Percentiles rank a stretch among this genome's conserved stretches.
Evolutionary conservation across 2,113 vertebrate genomes (phyloP).

Genomic region (Menura novaehollandiae): DNA sequence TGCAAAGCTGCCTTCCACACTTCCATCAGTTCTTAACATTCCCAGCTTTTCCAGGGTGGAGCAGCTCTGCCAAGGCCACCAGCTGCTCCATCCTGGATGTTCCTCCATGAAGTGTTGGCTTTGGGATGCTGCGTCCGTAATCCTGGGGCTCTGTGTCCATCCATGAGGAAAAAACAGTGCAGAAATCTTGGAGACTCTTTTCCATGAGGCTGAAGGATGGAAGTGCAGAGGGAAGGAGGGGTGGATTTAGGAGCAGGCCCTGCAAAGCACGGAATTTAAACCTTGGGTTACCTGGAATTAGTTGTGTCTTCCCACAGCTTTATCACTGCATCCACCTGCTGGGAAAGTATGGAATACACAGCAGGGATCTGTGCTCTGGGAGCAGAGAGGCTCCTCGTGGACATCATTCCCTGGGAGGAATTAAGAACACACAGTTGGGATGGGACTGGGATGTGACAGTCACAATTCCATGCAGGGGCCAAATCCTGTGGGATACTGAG

Average conservation of each 20-base stretch:
- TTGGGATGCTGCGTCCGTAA: too few relatives aligned
- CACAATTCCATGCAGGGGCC: neutral
- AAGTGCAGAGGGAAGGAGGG: neutral
- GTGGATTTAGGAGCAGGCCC: neutral
- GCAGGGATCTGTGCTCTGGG: neutral
- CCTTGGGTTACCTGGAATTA: neutral
- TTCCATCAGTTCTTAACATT: neutral
- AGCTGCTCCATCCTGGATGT: too few relatives aligned
- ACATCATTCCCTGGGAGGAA: neutral
- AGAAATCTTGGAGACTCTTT: neutral
- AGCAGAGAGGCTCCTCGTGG: neutral
- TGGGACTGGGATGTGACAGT: neutral
- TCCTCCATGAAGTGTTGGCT: too few relatives aligned
- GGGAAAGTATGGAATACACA: neutral
- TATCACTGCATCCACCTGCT: neutral
- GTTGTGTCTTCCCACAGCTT: neutral
- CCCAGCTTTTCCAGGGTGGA: neutral
- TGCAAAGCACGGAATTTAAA: neutral
- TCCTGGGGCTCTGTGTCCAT: neutral
- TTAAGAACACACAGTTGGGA: too few relatives aligned
- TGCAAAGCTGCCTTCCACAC: neutral
- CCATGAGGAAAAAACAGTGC: accelerated
- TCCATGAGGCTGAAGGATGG: neutral
- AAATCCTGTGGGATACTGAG: too few relatives aligned
- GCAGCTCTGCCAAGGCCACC: too few relatives aligned